Percentiles rank a stretch among this genome's conserved stretches.
Evolutionary conservation across 2,113 vertebrate genomes (phyloP).

Genomic region (Noctilio leporinus): DNA sequence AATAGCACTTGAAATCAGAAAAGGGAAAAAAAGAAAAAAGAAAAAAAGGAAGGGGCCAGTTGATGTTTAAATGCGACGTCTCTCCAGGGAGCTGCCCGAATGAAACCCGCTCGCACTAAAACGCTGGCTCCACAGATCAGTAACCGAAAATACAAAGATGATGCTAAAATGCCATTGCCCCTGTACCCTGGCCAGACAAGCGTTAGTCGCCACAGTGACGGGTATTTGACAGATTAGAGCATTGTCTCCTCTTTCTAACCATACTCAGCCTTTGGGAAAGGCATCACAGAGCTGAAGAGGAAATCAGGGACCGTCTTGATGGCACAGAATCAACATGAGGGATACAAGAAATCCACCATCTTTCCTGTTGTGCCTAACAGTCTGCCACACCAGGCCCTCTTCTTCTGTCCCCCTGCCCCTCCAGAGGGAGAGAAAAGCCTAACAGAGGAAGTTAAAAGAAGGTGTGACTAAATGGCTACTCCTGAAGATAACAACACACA

Average conservation of each 20-base stretch:
- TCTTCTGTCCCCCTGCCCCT: neutral
- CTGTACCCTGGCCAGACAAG: neutral
- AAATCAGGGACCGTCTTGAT: neutral
- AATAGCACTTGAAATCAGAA: neutral
- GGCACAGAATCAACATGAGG: neutral
- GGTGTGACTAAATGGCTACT: neutral
- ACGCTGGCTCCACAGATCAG: neutral
- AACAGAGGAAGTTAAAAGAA: neutral
- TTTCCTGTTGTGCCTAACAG: neutral
- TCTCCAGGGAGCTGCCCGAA: neutral
- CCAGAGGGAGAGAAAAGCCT: neutral
- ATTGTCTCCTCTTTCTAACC: neutral
- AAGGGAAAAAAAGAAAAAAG: too few relatives aligned
- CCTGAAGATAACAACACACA: neutral
- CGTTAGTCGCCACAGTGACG: neutral
- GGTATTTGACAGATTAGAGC: neutral
- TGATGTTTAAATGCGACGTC: neutral
- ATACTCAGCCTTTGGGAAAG: neutral
- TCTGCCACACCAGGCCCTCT: neutral
- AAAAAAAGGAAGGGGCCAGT: neutral
- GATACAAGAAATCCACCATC: neutral
- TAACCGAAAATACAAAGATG: neutral
- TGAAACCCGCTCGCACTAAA: neutral
- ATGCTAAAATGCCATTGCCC: neutral
- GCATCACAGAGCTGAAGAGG: neutral